Evolutionary conservation across 2,888 invertebrate genomes (phyloP), one percentile per base, ranked within the genome.

Genomic region (Silvanus unidentatus): DNA sequence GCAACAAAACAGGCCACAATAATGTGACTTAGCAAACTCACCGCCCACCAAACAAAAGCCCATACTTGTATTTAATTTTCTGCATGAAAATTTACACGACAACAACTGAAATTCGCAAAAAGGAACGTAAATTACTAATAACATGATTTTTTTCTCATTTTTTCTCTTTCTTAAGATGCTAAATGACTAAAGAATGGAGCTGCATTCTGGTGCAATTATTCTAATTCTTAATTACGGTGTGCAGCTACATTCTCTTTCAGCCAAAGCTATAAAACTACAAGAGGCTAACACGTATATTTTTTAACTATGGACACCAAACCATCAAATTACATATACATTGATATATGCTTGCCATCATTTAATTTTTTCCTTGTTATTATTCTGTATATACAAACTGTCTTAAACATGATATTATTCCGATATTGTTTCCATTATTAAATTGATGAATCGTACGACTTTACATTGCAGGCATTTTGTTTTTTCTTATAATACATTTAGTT

Each of bases 251-350:
- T 55, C 53, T 50, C 45, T 35, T 47, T 49, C 45, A 52, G 50
- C 44, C 52, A 12, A 14, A 39, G 37, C 8, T 28, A 13, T 39
- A 16, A 55, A 53, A 15, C 14, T n/a, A 53, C 48, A 57, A 55
- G 55, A 56, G 56, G 54, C 56, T 62, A 62, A 61, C 59, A 63
- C 56, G 55, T 59, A 62, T 57, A 56, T 54, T 22, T 22, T 22
- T 22, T 22, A 63, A 57, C 58, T 59, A 59, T 65, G 59, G 62
- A 66, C 65, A 66, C 59, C 60, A 60, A 64, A 66, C 65, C 65
- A 64, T 64, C 58, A 56, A 65, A 22, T 22, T 63, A 65, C 64
- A 65, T 60, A 60, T 61, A 59, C 64, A 63, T 63, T 64, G 64
- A 61, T 62, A 61, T 69, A 63, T 68, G 30, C 32, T 45, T 43